Conservation (phyloP, 1,140 invertebrate genomes). For the Eriocheir sinensis region DNA sequence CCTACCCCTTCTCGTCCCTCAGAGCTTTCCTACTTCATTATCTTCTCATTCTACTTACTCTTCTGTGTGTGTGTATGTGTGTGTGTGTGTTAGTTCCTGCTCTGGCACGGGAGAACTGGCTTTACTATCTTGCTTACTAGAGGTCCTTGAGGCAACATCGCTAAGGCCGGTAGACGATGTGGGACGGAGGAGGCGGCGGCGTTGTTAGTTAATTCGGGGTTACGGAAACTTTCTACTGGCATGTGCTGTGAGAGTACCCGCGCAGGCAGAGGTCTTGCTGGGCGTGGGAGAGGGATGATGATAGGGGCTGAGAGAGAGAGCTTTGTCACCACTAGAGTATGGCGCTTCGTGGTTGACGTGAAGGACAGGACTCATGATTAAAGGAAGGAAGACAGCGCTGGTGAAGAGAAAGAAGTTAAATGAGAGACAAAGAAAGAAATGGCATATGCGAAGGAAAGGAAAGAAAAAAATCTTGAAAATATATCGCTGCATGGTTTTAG, state of each 20-base stretch:
- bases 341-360: no score
- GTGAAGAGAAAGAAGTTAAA: no score
- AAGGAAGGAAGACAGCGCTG: no score
- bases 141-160: neutral
- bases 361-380: no score
- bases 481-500: no score
- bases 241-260: neutral
- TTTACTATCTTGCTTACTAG: neutral
- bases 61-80: neutral
- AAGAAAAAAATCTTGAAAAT: no score
- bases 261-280: neutral
- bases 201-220: slow-evolving; percentile 24
- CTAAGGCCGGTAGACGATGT: neutral
- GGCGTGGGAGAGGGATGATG: neutral
- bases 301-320: neutral
- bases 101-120: neutral
- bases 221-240: neutral
- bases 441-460: no score
- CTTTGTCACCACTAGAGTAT: neutral
- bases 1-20: no score
- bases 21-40: neutral
- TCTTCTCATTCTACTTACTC: neutral
- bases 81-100: no score
- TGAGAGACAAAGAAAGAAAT: no score
- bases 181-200: neutral